Evolutionary conservation across 2,113 vertebrate genomes (phyloP).

Genomic region (Brevimyrus niger): DNA sequence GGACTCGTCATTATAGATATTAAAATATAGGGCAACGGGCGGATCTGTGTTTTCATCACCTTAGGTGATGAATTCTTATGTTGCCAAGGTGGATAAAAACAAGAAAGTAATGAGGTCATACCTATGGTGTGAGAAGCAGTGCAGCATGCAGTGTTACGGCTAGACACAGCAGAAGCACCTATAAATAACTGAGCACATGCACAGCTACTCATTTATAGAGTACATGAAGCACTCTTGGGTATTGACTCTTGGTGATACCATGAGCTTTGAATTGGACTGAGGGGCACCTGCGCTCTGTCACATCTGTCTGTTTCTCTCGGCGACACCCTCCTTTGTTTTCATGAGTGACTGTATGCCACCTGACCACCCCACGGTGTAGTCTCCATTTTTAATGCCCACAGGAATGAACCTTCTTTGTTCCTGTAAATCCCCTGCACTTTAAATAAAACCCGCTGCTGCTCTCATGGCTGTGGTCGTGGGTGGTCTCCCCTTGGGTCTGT

Average conservation of each 20-base stretch:
- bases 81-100: background rate
- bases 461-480: background rate
- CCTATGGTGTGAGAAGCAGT: background rate
- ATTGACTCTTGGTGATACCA: background rate
- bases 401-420: conserved; percentile 9
- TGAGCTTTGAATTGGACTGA: background rate
- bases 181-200: background rate
- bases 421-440: conserved; percentile 18
- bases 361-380: background rate
- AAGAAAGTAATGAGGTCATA: background rate
- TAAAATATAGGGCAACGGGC: background rate
- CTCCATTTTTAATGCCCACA: background rate
- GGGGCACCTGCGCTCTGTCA: no score
- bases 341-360: background rate
- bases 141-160: background rate
- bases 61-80: background rate
- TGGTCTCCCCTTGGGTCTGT: background rate
- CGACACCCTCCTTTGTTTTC: background rate
- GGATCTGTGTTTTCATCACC: background rate
- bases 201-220: background rate
- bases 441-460: background rate
- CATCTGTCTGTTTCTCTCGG: background rate
- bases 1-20: background rate
- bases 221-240: background rate
- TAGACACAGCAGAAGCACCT: background rate